Percentiles rank a stretch among this genome's conserved stretches.
phyloP scores from a whole-genome alignment of 1,140 invertebrate species.

The Drosophila ambigua region DNA sequence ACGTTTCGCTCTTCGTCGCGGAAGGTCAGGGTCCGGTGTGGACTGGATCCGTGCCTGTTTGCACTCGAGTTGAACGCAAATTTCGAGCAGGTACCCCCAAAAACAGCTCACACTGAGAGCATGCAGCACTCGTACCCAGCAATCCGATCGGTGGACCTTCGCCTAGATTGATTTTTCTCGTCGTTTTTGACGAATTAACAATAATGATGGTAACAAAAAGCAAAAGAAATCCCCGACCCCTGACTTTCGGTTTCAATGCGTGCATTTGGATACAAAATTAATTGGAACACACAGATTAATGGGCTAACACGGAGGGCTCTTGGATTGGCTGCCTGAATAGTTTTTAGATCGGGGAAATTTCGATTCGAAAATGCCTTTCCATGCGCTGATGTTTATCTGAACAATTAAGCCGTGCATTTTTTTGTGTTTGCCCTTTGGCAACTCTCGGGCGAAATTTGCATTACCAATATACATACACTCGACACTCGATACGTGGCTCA shows the following conservation, averaged over 20 bases:
- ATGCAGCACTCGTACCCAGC: no score
- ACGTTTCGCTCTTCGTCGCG: slow-evolving; percentile 29
- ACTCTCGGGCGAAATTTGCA: slow-evolving; percentile 11
- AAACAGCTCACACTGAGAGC: neutral
- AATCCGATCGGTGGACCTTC: slow-evolving; percentile 1
- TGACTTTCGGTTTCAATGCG: neutral
- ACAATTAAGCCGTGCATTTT: slow-evolving; percentile 25
- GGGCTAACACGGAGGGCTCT: neutral
- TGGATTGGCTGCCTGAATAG: no score
- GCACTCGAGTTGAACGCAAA: neutral
- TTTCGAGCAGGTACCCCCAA: slow-evolving; percentile 10
- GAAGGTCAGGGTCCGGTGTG: slow-evolving; percentile 32
- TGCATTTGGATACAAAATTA: neutral
- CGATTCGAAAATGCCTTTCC: no score
- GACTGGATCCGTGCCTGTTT: no score
- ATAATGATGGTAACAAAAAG: neutral
- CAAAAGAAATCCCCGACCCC: neutral
- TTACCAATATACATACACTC: slow-evolving; percentile 22
- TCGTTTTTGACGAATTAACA: slow-evolving; percentile 41
- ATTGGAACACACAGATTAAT: neutral
- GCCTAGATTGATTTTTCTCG: slow-evolving; percentile 10
- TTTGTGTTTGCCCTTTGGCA: slow-evolving; percentile 21
- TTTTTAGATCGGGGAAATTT: no score
- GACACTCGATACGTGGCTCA: neutral
- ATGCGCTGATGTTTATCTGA: neutral